Evolutionary conservation across 2,888 invertebrate genomes (phyloP).

Genomic region (Ommatoiulus sabulosus): DNA sequence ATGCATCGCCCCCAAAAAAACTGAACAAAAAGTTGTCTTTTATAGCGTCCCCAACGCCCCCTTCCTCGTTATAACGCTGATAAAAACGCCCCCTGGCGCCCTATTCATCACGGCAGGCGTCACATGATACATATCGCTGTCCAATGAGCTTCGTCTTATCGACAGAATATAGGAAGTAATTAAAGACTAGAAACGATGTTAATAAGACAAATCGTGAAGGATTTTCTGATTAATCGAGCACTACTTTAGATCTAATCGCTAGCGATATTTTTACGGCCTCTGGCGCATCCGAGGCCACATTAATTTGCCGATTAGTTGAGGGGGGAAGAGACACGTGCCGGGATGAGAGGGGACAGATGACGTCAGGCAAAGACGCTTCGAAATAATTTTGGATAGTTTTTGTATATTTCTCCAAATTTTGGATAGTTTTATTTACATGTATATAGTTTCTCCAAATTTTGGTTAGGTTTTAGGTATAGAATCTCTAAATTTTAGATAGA

Average conservation of each 20-base stretch:
- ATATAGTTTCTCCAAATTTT: no score
- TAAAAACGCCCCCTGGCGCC: not conserved
- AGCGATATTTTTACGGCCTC: slow-evolving; percentile 17
- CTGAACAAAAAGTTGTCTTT: not conserved
- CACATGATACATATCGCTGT: not conserved
- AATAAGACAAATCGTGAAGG: slow-evolving; percentile 51
- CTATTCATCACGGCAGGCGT: slow-evolving; percentile 34
- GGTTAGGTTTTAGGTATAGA: no score
- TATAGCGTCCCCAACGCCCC: slow-evolving; percentile 9
- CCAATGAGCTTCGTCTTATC: not conserved
- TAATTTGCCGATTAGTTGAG: slow-evolving; percentile 6
- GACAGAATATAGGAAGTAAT: slow-evolving; percentile 10
- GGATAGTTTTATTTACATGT: no score
- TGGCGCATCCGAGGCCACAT: not conserved
- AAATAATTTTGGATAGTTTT: no score
- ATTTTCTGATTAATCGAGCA: slow-evolving; percentile 35
- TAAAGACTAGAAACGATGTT: slow-evolving; percentile 45
- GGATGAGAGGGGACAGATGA: not conserved
- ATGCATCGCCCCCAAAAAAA: not conserved
- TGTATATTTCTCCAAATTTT: no score
- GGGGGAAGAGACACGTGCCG: not conserved
- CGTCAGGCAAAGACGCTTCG: not conserved
- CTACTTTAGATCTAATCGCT: slow-evolving; percentile 37
- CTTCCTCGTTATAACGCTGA: not conserved
- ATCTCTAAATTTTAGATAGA: no score